Percentiles rank a stretch among this genome's conserved stretches.
These are phyloP conservation scores for Aleiodes alternator DNA, from an alignment of 2,888 invertebrate species.

Conservation along the genomic window DNA sequence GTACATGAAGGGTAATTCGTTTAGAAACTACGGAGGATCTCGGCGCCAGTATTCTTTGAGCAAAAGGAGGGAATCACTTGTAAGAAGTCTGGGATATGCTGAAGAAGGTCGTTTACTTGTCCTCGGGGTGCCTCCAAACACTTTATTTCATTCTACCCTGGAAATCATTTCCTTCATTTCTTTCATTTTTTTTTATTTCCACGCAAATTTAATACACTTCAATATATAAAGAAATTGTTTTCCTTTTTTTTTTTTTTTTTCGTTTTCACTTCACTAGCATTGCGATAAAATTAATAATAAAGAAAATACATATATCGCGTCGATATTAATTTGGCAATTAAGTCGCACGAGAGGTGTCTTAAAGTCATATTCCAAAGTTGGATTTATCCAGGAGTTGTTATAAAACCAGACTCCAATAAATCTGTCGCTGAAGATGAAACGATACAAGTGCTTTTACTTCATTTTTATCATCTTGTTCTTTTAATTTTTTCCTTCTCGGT, in stretches of 20 bases:
- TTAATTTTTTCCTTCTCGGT: not conserved
- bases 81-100: conserved; percentile 18
- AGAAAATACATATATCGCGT: conserved; percentile 31
- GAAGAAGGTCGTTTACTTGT: conserved; percentile 45
- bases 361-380: conserved; percentile 14
- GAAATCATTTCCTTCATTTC: too few relatives aligned
- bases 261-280: not conserved
- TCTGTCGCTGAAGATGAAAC: conserved; percentile 41
- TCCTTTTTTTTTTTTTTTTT: too few relatives aligned
- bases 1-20: conserved; percentile 43
- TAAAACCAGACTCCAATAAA: conserved; percentile 44
- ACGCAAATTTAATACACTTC: conserved; percentile 4
- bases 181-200: not conserved
- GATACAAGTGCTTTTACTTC: conserved; percentile 27
- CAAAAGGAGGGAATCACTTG: conserved; percentile 27
- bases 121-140: conserved; percentile 25
- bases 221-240: not conserved
- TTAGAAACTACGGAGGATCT: conserved; percentile 31
- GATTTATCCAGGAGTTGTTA: conserved; percentile 33
- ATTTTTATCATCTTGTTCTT: not conserved
- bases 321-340: conserved; percentile 48
- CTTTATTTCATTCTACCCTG: conserved; percentile 14
- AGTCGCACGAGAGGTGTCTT: conserved; percentile 44
- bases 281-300: not conserved
- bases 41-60: conserved; percentile 29